These are phyloP conservation scores for Patiria pectinifera DNA, from an alignment of 53 echinoderm and acorn worm genomes.

Conservation along the genomic window DNA sequence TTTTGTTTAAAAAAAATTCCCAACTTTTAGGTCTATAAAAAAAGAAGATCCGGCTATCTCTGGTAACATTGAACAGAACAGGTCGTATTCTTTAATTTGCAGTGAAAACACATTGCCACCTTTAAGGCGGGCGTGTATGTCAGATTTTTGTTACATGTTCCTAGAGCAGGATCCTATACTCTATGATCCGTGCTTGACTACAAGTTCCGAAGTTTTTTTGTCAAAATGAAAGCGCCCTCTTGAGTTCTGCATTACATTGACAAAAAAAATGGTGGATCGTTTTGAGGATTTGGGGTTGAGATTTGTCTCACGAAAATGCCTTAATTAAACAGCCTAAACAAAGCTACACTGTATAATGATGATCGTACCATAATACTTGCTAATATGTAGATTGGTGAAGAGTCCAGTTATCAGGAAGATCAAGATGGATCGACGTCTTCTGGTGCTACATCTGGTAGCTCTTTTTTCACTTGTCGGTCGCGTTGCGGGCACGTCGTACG, in stretches of 20 bases:
- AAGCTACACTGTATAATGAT: background rate
- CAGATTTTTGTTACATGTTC: no score
- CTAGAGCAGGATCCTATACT: no score
- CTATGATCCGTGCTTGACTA: no score
- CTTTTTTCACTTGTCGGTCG: background rate
- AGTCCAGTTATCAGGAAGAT: background rate
- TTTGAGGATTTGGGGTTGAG: background rate
- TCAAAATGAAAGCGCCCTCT: background rate
- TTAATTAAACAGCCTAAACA: background rate
- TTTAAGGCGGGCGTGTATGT: no score
- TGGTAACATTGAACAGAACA: no score
- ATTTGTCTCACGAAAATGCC: background rate
- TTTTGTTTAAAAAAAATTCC: no score
- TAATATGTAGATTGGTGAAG: background rate
- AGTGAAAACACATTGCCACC: no score
- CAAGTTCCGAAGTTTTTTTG: no score
- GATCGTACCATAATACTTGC: background rate
- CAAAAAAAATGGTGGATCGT: background rate
- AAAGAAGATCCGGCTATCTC: no score
- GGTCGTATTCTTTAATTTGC: no score
- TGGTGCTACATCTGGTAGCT: conserved; percentile 52
- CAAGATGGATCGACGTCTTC: conserved; percentile 36
- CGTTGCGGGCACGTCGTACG: conserved; percentile 27
- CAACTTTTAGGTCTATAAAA: no score
- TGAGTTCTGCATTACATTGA: background rate